These are phyloP conservation scores for Spinibarbus caldwelli DNA, from an alignment of 2,797 vertebrate genomes.

Conservation along the genomic window DNA sequence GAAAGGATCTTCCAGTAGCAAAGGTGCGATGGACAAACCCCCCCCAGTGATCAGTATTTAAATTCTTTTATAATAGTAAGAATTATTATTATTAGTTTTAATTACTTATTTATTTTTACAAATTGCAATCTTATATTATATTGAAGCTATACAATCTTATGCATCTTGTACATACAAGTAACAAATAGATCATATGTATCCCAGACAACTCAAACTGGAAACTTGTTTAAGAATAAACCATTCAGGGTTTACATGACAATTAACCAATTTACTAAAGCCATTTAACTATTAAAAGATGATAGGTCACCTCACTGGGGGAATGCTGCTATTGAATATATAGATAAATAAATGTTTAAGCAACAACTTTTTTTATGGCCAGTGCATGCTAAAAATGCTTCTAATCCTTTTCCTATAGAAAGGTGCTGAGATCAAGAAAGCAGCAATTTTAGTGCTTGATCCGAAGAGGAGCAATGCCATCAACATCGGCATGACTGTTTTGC, in stretches of 20 bases:
- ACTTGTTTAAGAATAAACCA: neutral
- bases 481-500: conserved; percentile 93
- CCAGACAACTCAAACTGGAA: neutral
- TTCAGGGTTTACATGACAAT: neutral
- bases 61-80: neutral
- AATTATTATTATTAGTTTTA: neutral
- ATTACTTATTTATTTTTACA: neutral
- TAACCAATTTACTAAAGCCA: neutral
- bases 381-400: neutral
- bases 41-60: neutral
- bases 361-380: neutral
- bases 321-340: neutral
- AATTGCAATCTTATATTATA: too few species aligned
- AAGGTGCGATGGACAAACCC: conserved; percentile 80
- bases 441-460: conserved; percentile 86
- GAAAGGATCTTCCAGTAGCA: conserved; percentile 84
- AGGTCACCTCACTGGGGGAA: neutral
- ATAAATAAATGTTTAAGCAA: neutral
- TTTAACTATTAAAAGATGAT: neutral
- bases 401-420: conserved; percentile 80
- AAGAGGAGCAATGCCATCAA: conserved; percentile 97
- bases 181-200: neutral
- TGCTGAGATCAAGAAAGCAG: conserved; percentile 83
- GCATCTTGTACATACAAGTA: neutral
- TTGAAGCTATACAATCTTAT: neutral